A percentile compares a stretch with the other conserved stretches of the same genome.
These are phyloP conservation scores for Neolamprologus falcicula DNA, from an alignment of 2,113 vertebrate species.

Conservation along the genomic window DNA sequence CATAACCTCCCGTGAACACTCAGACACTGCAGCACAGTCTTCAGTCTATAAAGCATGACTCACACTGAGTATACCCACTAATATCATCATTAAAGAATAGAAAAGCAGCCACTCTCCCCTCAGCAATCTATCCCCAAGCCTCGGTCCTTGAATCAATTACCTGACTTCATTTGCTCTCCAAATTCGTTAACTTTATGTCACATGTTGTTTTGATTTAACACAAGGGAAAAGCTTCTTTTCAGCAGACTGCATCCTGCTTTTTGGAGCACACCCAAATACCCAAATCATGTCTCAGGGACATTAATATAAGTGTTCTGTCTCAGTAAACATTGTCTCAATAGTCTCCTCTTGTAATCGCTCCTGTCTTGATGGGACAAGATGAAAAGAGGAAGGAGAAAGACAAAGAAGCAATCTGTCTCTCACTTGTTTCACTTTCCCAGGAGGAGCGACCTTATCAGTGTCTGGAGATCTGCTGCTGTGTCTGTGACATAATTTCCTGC, in stretches of 20 bases:
- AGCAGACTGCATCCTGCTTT: background rate
- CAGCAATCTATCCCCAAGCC: background rate
- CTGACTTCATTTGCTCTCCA: background rate
- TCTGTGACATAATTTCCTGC: slow-evolving; percentile 63
- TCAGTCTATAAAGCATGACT: slow-evolving; percentile 43
- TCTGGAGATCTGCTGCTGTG: slow-evolving; percentile 56
- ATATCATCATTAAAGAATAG: background rate
- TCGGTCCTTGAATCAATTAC: slow-evolving; percentile 39
- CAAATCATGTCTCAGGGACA: background rate
- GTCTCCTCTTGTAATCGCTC: background rate
- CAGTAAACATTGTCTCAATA: background rate
- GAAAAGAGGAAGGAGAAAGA: slow-evolving; percentile 13
- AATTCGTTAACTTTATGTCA: slow-evolving; percentile 7
- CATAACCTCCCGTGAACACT: slow-evolving; percentile 1
- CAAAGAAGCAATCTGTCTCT: slow-evolving; percentile 37
- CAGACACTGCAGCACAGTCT: slow-evolving; percentile 4
- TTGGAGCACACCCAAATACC: background rate
- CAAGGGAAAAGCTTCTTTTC: background rate
- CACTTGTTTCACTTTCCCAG: slow-evolving; percentile 27
- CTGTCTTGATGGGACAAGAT: slow-evolving; percentile 15
- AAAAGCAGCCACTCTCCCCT: background rate
- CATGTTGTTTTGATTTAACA: slow-evolving; percentile 30
- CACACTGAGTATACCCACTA: slow-evolving; percentile 11
- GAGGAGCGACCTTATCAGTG: slow-evolving; percentile 41
- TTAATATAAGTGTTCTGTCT: slow-evolving; percentile 1